These are phyloP conservation scores for Pandion haliaetus DNA, from an alignment of 2,113 vertebrate genomes.

Conservation along the genomic window DNA sequence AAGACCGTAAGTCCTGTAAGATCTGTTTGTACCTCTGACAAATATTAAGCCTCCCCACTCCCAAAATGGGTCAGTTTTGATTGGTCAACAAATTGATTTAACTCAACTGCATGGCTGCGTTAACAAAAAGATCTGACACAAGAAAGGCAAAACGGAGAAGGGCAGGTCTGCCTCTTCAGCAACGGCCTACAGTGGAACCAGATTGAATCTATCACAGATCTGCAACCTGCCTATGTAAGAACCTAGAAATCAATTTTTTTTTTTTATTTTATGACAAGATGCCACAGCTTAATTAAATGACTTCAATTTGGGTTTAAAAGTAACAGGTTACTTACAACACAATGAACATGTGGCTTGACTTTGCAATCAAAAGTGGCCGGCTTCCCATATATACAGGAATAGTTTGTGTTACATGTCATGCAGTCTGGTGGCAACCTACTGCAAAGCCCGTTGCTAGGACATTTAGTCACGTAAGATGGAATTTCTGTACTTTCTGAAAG, in stretches of 20 bases:
- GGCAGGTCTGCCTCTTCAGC: neutral
- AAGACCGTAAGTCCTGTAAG: no score
- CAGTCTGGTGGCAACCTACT: constrained; percentile 85
- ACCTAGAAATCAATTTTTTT: neutral
- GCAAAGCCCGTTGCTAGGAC: constrained; percentile 90
- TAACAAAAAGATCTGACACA: neutral
- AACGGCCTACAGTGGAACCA: neutral
- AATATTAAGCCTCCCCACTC: neutral
- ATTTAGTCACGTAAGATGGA: constrained; percentile 74
- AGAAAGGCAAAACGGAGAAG: neutral
- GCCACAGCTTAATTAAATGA: neutral
- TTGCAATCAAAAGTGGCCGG: constrained; percentile 80
- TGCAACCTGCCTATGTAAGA: neutral
- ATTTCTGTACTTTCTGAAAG: constrained; percentile 67
- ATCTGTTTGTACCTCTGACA: neutral
- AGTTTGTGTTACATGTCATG: constrained; percentile 82
- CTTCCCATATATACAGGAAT: constrained; percentile 89
- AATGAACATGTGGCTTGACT: constrained; percentile 83
- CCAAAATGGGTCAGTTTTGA: neutral
- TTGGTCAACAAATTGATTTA: neutral
- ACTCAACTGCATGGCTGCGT: neutral
- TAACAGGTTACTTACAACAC: constrained; percentile 81
- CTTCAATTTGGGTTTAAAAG: neutral
- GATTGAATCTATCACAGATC: neutral
- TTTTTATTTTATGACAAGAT: neutral